These are phyloP conservation scores for Neodiprion virginianus DNA, from an alignment of 1,140 invertebrate genomes.

Conservation along the genomic window DNA sequence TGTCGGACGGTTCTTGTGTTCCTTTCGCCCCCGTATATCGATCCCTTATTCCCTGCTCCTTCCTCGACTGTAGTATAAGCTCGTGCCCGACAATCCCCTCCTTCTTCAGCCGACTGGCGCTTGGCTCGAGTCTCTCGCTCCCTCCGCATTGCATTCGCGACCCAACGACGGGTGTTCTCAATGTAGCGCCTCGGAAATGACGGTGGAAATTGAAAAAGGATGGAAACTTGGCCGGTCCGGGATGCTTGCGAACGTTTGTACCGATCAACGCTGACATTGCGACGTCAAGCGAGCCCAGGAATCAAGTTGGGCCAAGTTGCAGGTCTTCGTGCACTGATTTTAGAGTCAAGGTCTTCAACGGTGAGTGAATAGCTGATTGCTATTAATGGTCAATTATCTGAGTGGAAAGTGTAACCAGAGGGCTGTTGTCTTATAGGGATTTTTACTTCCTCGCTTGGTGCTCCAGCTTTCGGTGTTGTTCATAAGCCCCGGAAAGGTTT, in stretches of 20 bases:
- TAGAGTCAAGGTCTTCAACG: too few species aligned
- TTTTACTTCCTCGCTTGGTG: too few species aligned
- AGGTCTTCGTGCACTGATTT: too few species aligned
- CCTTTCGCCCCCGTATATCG: slow-evolving; percentile 46
- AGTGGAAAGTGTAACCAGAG: not conserved
- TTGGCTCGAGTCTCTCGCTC: slow-evolving; percentile 29
- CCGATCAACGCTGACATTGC: too few species aligned
- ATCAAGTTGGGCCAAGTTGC: too few species aligned
- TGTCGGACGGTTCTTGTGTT: slow-evolving; percentile 48
- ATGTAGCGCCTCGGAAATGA: not conserved
- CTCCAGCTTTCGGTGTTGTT: not conserved
- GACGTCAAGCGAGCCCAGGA: too few species aligned
- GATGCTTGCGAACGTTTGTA: too few species aligned
- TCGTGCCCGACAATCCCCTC: slow-evolving; percentile 19
- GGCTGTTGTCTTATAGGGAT: not conserved
- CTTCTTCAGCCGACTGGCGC: slow-evolving; percentile 38
- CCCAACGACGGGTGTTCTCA: slow-evolving; percentile 31
- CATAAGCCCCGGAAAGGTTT: not conserved
- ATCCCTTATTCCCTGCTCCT: slow-evolving; percentile 34
- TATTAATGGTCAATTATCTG: not conserved
- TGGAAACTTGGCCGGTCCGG: too few species aligned
- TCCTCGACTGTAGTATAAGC: too few species aligned
- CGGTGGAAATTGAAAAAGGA: not conserved
- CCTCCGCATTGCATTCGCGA: slow-evolving; percentile 41
- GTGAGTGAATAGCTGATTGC: not conserved